Base-by-base conservation (phyloP, 53 echinoderm and acorn worm species). In the Mesocentrotus franciscanus region DNA sequence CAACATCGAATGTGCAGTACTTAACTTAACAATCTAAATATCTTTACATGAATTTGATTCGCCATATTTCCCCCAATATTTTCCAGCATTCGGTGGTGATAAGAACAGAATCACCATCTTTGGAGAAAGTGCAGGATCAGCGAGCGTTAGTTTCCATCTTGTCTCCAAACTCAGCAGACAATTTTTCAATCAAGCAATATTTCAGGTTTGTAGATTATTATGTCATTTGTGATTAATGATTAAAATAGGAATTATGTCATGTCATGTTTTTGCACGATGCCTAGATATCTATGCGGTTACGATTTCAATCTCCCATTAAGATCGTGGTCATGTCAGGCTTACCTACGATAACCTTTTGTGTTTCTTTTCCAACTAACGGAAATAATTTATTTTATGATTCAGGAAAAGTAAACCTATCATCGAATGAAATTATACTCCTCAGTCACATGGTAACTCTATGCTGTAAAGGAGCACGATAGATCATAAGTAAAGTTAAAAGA, bases 51-150 rank as follows among this genome's bases (percentile, higher is more conserved):
- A 4, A 68, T 68, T 24, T 68, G 68, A 68, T 24, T 11, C 74
- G 74, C 29, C 5, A 18, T 74, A 8, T 30, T 74, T 20, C 8
- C 26, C 26, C 30, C 13, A 58, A 8, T 58, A 58, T 10, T 87
- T 3, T 56, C 13, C 36, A 98, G 98, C 96, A 22, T 98, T 98
- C 35, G 97, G 97, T 33, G 98, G 98, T 30, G 97, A 98, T 71
- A 92, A 84, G 5, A 74, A 96, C 49, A 90, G 92, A 55, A 95
- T 98, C 7, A 98, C 98, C 14, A 96, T 98, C 29, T 98, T 97
- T 79, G 98, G 98, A 61, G 96, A 98, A 93, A 98, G 98, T 90
- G 97, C 98, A 8, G 98, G 98, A 30, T 84, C 95, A 42, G 97
- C 94, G 22, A 97, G 97, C 60, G 97, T 97, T 60, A 92, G 96